Base-by-base conservation (phyloP, 2,888 invertebrate species). In the Ptilodon capucinus region DNA sequence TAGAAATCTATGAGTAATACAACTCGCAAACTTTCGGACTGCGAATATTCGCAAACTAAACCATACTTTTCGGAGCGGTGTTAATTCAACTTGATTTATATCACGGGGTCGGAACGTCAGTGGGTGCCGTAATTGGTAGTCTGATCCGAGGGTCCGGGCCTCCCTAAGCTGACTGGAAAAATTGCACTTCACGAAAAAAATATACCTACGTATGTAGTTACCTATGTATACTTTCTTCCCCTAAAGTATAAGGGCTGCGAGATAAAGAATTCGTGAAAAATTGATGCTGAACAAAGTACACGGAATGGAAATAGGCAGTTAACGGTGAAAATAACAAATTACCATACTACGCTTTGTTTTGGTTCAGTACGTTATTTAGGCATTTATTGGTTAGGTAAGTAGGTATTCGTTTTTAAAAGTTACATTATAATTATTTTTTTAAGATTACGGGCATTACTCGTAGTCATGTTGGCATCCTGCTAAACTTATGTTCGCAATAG, bases 1-100 rank as follows among this genome's bases (percentile, higher is more conserved):
- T n/a, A n/a, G n/a, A n/a, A n/a, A n/a, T n/a, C n/a, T n/a, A n/a
- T n/a, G n/a, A n/a, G n/a, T n/a, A n/a, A n/a, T n/a, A n/a, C n/a
- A 40, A 51, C 52, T 46, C 50, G 43, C 42, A 44, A 30, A 35
- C 45, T 34, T 48, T 9, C 18, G 45, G 43, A 51, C 4, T 32
- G 41, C 39, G 42, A 42, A 44, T 48, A 39, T 36, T 23, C 25
- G 42, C 18, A 48, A 58, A 55, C 51, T 51, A 43, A 57, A 58
- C 56, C 47, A 34, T 49, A 59, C 54, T 60, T 60, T 62, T 60
- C 48, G 47, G 59, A 58, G 53, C 41, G 39, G 38, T 45, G 40
- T 44, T 63, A 62, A 66, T 60, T 60, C 60, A 48, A 57, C 46
- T 63, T 68, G 70, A 74, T 72, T 74, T 76, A 71, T 66, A 61